A percentile compares a stretch with the other conserved stretches of the same genome.
Conservation (phyloP, 2,113 vertebrate genomes). For the Mionectes macconnelli region DNA sequence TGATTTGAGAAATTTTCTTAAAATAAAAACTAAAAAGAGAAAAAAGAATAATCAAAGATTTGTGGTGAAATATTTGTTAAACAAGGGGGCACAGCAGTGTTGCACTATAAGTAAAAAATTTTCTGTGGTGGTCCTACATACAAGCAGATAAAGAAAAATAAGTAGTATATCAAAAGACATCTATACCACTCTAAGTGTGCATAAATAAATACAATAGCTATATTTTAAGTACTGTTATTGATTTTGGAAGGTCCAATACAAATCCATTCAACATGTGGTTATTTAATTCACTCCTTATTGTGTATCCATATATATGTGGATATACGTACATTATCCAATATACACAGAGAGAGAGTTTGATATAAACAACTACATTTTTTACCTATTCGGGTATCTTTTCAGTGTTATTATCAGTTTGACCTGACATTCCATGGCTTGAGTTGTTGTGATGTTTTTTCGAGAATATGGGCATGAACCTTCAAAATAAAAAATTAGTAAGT, state of each 20-base stretch:
- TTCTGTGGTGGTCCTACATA: background rate
- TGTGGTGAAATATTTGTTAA: background rate
- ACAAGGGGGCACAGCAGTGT: background rate
- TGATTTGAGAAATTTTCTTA: background rate
- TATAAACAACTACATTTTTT: background rate
- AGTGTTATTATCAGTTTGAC: background rate
- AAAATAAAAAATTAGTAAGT: background rate
- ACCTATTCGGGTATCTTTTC: background rate
- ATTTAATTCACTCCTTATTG: background rate
- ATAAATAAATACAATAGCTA: background rate
- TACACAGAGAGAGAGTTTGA: background rate
- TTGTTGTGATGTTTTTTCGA: background rate
- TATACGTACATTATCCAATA: background rate
- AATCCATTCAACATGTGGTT: background rate
- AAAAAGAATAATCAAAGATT: background rate
- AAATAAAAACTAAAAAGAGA: background rate
- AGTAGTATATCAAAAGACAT: background rate
- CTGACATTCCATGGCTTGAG: background rate
- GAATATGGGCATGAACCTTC: background rate
- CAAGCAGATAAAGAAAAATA: background rate
- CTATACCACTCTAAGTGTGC: background rate
- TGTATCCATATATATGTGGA: background rate
- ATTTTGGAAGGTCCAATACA: background rate
- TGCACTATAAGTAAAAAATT: background rate
- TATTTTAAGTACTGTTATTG: background rate